A percentile compares a stretch with the other conserved stretches of the same genome.
Evolutionary conservation across 2,888 invertebrate genomes (phyloP).

Genomic region (Liopterus haemorrhoidalis): DNA sequence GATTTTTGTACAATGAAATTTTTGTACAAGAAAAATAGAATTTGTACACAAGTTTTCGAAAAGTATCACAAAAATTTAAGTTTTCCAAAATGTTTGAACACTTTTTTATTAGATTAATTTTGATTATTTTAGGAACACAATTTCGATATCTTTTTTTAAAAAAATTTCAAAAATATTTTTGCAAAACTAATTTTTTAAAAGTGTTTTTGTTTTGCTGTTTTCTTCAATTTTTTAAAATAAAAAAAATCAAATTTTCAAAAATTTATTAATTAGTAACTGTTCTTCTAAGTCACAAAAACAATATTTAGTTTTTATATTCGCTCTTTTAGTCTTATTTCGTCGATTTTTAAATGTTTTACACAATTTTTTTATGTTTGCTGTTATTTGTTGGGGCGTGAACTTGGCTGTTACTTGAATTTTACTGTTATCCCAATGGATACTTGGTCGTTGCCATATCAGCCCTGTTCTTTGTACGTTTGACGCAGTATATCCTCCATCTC

Average conservation of each 20-base stretch:
- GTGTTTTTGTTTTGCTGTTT: conserved; percentile 22
- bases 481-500: conserved; percentile 46
- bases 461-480: conserved; percentile 47
- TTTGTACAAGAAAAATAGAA: conserved; percentile 11
- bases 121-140: no score
- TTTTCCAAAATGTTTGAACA: no score
- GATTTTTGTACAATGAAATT: conserved; percentile 3
- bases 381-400: conserved; percentile 35
- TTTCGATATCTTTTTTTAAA: conserved; percentile 16
- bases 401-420: no score
- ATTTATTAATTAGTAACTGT: no score
- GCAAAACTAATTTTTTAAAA: conserved; percentile 12
- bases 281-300: no score
- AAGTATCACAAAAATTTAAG: background rate
- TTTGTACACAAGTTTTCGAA: no score
- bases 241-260: no score
- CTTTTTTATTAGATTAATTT: no score
- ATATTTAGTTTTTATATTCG: no score
- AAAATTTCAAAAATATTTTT: conserved; percentile 4
- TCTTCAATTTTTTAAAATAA: no score
- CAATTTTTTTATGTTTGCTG: conserved; percentile 12
- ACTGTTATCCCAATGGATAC: conserved; percentile 13
- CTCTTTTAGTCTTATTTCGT: no score
- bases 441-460: conserved; percentile 24
- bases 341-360: conserved; percentile 10